Evolutionary conservation across 1,140 invertebrate species (phyloP).

Genomic region (Lucilia sericata): DNA sequence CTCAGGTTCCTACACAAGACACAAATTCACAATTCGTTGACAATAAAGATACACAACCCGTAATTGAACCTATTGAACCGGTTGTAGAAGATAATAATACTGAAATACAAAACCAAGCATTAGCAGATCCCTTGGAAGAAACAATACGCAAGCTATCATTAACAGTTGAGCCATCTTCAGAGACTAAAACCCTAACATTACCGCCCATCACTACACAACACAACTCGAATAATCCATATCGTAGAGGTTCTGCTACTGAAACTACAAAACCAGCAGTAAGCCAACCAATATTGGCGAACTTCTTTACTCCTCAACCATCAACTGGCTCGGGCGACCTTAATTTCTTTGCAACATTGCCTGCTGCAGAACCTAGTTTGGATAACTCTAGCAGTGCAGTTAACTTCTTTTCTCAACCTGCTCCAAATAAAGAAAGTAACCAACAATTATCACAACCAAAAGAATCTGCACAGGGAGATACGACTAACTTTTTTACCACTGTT

Average conservation of each 20-base stretch:
- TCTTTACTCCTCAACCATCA: constrained; percentile 36
- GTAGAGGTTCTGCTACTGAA: neutral
- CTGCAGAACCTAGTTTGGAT: neutral
- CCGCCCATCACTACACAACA: neutral
- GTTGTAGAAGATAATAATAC: neutral
- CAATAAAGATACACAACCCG: neutral
- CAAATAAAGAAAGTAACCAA: neutral
- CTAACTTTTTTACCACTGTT: neutral
- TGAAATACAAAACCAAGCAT: neutral
- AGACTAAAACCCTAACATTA: neutral
- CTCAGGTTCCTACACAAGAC: neutral
- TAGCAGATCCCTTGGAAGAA: constrained; percentile 27
- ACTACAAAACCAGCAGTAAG: neutral
- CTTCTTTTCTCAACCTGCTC: neutral
- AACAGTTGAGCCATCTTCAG: neutral
- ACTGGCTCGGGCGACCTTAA: constrained; percentile 34
- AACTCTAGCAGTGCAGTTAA: neutral
- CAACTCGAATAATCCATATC: constrained; percentile 23
- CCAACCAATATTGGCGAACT: constrained; percentile 46
- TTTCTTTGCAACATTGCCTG: constrained; percentile 43
- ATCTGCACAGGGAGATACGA: neutral
- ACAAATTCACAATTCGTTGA: neutral
- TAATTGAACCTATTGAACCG: constrained; percentile 28
- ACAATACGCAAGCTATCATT: neutral
- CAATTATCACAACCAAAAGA: neutral